Evolutionary conservation across 2,888 invertebrate genomes (phyloP), one percentile per base, ranked within the genome.

Genomic region (Morpho deidamia): DNA sequence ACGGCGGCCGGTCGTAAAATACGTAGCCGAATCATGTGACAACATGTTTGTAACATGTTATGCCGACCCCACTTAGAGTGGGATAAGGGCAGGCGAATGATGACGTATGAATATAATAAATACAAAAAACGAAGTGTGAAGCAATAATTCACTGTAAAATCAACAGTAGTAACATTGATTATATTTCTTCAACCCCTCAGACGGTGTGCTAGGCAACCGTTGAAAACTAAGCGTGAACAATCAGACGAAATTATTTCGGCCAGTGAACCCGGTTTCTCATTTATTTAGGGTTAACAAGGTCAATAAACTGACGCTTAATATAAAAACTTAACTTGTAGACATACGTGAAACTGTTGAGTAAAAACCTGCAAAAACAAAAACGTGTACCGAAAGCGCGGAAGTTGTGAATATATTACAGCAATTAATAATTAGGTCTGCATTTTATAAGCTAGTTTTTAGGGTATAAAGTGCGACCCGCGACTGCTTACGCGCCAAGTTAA

Each of bases 161-260:
- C 39, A 11, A n/a, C 8, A 37, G 3, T 7, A 37, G 37, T 10
- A 10, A 37, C n/a, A 37, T 37, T 37, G 37, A 37, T 37, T 37
- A 37, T n/a, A 37, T 37, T 37, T 1, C 37, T 11, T 7, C n/a
- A 39, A 39, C 39, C 10, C 39, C 39, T 11, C 39, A 39, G 39
- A 11, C 39, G n/a, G 39, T 11, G 12, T 54, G 63, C 67, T 64
- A 66, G 61, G 69, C 70, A 70, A 69, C 70, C 63, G 56, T 61
- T 56, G 59, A 59, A 59, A 67, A 65, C 62, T 61, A 63, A 65
- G 67, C 65, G 63, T 64, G 66, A 65, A 64, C 57, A 55, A 48
- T 49, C 49, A 35, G 48, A 60, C 56, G 39, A 55, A 64, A 61
- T 58, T 61, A 61, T 57, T 51, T 44, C 53, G 61, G 58, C 46